These are phyloP conservation scores for Halcyon senegalensis DNA, from an alignment of 2,113 vertebrate species.

Conservation along the genomic window DNA sequence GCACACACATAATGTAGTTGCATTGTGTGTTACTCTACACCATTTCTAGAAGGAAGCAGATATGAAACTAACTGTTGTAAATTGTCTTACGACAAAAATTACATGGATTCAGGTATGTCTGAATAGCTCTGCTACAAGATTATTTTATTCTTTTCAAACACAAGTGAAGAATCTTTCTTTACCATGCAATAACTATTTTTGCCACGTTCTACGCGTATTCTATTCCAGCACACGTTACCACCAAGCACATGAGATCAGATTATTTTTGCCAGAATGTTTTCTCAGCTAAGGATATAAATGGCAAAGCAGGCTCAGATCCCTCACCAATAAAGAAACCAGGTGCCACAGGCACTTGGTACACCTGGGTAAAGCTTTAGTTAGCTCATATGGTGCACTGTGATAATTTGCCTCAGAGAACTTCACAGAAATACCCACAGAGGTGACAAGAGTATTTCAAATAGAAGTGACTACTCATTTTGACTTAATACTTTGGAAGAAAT, in stretches of 20 bases:
- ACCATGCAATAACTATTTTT: slow-evolving; percentile 39
- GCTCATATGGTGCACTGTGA: background rate
- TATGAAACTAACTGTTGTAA: background rate
- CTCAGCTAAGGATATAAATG: slow-evolving; percentile 28
- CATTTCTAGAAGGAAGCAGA: background rate
- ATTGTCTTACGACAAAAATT: background rate
- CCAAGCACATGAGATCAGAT: background rate
- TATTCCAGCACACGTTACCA: slow-evolving; percentile 28
- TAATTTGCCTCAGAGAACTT: background rate
- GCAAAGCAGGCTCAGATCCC: background rate
- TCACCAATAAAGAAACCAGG: background rate
- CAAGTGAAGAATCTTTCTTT: slow-evolving; percentile 24
- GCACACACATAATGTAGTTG: background rate
- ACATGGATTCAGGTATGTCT: background rate
- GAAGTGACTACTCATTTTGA: background rate
- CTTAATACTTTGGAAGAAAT: background rate
- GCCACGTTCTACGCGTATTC: background rate
- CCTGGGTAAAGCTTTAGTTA: background rate
- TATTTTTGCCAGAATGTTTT: slow-evolving; percentile 43
- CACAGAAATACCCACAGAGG: background rate
- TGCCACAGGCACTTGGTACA: background rate
- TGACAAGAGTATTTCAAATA: background rate
- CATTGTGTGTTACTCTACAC: background rate
- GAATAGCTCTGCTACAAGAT: background rate
- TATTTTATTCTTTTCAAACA: background rate